phyloP scores from a whole-genome alignment of 2,888 invertebrate genomes.

The Phragmatobia fuliginosa region DNA sequence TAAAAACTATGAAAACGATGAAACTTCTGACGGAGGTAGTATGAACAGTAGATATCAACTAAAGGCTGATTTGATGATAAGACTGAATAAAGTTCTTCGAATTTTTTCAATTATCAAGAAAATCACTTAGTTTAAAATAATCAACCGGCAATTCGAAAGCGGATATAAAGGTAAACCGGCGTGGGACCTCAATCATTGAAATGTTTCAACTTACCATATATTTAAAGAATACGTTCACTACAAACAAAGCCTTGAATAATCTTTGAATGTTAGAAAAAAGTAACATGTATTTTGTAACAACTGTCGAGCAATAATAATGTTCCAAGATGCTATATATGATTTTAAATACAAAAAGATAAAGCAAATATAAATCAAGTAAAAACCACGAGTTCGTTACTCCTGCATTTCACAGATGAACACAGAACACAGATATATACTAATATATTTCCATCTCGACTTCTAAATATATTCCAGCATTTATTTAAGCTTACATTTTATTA shows the following conservation, averaged over 20 bases:
- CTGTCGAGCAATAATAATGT: background rate
- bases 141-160: no score
- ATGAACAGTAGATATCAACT: background rate
- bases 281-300: no score
- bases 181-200: no score
- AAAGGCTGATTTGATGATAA: no score
- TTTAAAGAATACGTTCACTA: background rate
- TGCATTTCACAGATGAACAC: slow-evolving; percentile 11
- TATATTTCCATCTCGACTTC: slow-evolving; percentile 36
- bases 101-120: background rate
- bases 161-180: no score
- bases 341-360: slow-evolving; percentile 30
- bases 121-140: no score
- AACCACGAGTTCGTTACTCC: slow-evolving; percentile 37
- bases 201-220: background rate
- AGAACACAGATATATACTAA: no score
- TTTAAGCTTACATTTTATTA: slow-evolving; percentile 24
- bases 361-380: slow-evolving; percentile 42
- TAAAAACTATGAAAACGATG: background rate
- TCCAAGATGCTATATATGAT: slow-evolving; percentile 18
- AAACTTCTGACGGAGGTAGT: background rate
- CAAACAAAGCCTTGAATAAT: background rate
- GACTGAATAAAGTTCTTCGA: no score
- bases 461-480: slow-evolving; percentile 18
- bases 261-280: no score